These are phyloP conservation scores for Malthinus flaveolus DNA, from an alignment of 2,888 invertebrate species.

Conservation along the genomic window DNA sequence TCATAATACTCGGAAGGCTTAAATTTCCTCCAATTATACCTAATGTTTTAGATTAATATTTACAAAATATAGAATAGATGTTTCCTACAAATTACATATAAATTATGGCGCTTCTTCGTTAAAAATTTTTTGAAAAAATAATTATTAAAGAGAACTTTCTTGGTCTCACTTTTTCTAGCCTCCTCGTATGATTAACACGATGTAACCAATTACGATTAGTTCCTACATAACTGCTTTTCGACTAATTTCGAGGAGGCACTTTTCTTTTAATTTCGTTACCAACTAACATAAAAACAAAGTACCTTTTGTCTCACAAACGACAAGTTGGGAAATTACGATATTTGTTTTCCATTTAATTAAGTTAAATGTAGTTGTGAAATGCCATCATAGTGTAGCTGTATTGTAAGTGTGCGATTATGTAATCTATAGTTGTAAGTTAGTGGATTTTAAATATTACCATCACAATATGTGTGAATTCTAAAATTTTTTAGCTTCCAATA, in stretches of 20 bases:
- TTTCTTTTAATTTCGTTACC: conserved; percentile 16
- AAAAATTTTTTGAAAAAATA: not conserved
- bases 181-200: not conserved
- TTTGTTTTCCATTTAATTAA: conserved; percentile 33
- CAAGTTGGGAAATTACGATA: conserved; percentile 13
- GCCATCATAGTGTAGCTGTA: conserved; percentile 50
- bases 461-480: conserved; percentile 16
- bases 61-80: conserved; percentile 18
- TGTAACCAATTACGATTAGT: conserved; percentile 6
- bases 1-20: conserved; percentile 19
- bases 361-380: conserved; percentile 49
- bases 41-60: conserved; percentile 20
- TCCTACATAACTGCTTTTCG: conserved; percentile 15
- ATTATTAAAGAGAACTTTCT: too few relatives aligned
- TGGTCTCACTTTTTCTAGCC: not conserved
- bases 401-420: conserved; percentile 47
- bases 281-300: not conserved
- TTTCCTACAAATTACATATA: conserved; percentile 10
- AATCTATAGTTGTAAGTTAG: conserved; percentile 28
- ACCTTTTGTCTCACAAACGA: too few relatives aligned
- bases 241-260: conserved; percentile 7
- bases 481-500: conserved; percentile 30
- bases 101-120: conserved; percentile 7
- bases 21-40: conserved; percentile 11
- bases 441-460: conserved; percentile 24